Evolutionary conservation across 1,140 invertebrate genomes (phyloP).

Genomic region (Pseudobourletiella spinata): DNA sequence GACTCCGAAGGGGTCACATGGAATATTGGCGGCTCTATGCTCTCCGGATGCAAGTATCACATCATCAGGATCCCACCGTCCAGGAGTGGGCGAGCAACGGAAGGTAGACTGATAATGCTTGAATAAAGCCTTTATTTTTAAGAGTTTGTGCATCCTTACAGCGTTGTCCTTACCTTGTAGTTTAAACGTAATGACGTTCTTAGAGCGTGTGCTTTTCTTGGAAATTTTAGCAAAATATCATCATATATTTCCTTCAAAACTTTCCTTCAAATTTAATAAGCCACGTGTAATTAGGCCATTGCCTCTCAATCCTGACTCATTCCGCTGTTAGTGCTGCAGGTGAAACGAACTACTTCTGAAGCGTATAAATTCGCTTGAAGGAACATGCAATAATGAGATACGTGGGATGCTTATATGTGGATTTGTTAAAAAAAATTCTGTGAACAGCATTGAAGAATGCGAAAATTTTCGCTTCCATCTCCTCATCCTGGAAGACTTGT

Average conservation of each 20-base stretch:
- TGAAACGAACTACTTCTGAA: no score
- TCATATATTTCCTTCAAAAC: no score
- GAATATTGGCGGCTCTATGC: constrained; percentile 35
- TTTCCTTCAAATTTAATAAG: no score
- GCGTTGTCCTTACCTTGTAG: background rate
- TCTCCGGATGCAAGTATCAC: constrained; percentile 35
- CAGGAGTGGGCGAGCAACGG: constrained; percentile 23
- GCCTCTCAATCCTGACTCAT: no score
- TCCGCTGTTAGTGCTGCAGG: no score
- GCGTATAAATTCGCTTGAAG: no score
- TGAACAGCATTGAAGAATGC: constrained; percentile 36
- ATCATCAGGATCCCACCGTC: constrained; percentile 37
- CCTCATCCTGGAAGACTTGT: constrained; percentile 40
- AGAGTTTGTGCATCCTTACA: background rate
- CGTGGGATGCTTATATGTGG: no score
- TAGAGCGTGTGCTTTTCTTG: background rate
- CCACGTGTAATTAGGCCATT: no score
- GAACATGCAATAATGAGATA: no score
- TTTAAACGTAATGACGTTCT: no score
- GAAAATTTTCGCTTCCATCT: constrained; percentile 39
- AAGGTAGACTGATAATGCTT: constrained; percentile 24
- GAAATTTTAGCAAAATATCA: no score
- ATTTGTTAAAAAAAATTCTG: no score
- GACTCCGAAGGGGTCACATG: constrained; percentile 23
- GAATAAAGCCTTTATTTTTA: background rate